Conservation (phyloP, 2,797 vertebrate species). For the Microcaecilia unicolor region DNA sequence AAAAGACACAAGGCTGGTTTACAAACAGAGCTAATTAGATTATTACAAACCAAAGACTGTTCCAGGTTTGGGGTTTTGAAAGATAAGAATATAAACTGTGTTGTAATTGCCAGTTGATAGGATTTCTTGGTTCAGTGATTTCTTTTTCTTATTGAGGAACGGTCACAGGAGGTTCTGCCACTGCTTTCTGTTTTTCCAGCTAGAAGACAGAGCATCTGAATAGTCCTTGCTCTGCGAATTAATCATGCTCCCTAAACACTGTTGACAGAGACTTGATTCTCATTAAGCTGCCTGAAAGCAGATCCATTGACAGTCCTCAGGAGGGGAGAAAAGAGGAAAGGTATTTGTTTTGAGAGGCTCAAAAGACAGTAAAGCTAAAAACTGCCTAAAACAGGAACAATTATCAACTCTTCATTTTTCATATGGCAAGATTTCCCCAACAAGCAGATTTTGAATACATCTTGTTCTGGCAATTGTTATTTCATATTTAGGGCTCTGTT, state of each 20-base stretch:
- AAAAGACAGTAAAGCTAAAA: slow-evolving; percentile 32
- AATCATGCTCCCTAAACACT: slow-evolving; percentile 37
- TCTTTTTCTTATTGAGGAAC: slow-evolving; percentile 1
- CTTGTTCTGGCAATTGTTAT: too few relatives aligned
- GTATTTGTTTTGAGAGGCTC: slow-evolving; percentile 48
- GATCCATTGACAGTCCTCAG: slow-evolving; percentile 35
- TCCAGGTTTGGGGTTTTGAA: slow-evolving; percentile 1
- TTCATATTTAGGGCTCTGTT: too few relatives aligned
- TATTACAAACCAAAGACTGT: slow-evolving; percentile 4
- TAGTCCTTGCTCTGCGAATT: slow-evolving; percentile 28
- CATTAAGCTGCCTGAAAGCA: slow-evolving; percentile 43
- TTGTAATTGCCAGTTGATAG: slow-evolving; percentile 10
- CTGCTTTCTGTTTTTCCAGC: background rate
- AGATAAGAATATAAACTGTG: background rate
- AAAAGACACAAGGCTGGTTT: too few relatives aligned
- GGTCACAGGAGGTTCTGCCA: background rate
- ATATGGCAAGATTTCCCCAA: too few relatives aligned
- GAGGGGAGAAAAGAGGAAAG: slow-evolving; percentile 43
- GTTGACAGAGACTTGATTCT: slow-evolving; percentile 43
- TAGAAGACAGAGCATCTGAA: slow-evolving; percentile 11
- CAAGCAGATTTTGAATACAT: too few relatives aligned
- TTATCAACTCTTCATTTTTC: slow-evolving; percentile 15
- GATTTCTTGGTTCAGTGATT: background rate
- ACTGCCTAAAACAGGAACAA: slow-evolving; percentile 37
- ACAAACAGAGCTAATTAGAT: too few relatives aligned